phyloP scores from a whole-genome alignment of 2,797 vertebrate genomes.

The Phalanger gymnotis region DNA sequence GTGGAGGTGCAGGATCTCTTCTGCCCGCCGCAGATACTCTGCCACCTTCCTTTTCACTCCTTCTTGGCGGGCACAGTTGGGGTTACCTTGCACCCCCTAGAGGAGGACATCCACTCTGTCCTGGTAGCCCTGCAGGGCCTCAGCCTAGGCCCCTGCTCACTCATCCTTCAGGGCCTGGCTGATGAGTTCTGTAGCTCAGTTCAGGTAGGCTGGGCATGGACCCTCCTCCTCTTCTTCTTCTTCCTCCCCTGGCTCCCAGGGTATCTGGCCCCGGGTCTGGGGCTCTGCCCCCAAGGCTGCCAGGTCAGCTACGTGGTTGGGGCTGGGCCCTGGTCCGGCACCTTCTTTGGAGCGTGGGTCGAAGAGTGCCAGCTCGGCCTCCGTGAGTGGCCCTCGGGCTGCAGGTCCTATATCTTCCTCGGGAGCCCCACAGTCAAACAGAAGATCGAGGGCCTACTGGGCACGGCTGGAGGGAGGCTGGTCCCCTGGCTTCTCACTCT shows the following conservation, averaged over 20 bases:
- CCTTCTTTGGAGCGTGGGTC: constrained; percentile 91
- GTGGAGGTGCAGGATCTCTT: constrained; percentile 86
- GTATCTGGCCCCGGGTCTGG: constrained; percentile 75
- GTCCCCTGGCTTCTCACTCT: constrained; percentile 79
- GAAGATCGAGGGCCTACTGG: constrained; percentile 87
- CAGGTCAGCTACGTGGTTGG: constrained; percentile 71
- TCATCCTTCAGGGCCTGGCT: constrained; percentile 87
- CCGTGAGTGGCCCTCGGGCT: constrained; percentile 82
- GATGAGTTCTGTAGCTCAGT: constrained; percentile 87
- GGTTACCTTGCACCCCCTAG: constrained; percentile 89
- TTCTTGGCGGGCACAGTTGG: constrained; percentile 85
- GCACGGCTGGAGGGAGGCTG: constrained; percentile 61
- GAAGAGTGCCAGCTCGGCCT: constrained; percentile 91
- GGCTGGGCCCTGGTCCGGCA: neutral
- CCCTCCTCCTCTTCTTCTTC: constrained; percentile 63
- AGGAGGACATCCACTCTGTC: constrained; percentile 90
- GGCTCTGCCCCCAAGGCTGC: constrained; percentile 77
- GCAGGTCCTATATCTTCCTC: constrained; percentile 79
- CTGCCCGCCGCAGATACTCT: constrained; percentile 89
- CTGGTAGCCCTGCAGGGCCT: constrained; percentile 88
- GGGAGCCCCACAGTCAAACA: constrained; percentile 84
- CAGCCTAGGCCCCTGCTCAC: constrained; percentile 86
- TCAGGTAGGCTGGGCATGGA: constrained; percentile 82
- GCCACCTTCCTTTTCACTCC: constrained; percentile 90
- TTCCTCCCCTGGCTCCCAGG: constrained; percentile 68